phyloP scores from a whole-genome alignment of 2,797 vertebrate genomes.

The Masticophis lateralis region DNA sequence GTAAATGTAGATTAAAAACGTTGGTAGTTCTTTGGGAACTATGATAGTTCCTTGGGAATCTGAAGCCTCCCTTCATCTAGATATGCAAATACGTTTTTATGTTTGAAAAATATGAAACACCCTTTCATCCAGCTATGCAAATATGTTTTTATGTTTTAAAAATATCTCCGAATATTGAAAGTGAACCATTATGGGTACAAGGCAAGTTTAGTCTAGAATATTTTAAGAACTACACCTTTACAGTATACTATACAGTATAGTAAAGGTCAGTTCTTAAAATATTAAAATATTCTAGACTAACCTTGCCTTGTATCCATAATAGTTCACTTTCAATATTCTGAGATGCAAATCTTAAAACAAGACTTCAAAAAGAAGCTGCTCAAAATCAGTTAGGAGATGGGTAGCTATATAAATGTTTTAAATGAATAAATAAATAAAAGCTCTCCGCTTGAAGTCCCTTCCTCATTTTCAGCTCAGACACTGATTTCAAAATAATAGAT shows the following conservation, averaged over 20 bases:
- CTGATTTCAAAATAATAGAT: not conserved
- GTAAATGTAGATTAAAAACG: not conserved
- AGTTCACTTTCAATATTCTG: not conserved
- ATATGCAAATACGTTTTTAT: not conserved
- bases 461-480: not conserved
- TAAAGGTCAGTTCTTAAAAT: not conserved
- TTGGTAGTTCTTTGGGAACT: not conserved
- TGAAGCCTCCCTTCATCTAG: not conserved
- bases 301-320: not conserved
- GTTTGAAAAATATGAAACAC: not conserved
- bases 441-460: not conserved
- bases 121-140: too few relatives aligned
- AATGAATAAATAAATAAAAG: not conserved
- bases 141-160: too few relatives aligned
- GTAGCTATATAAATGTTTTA: not conserved
- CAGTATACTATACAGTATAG: too few relatives aligned
- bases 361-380: not conserved
- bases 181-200: too few relatives aligned
- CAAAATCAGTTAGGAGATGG: not conserved
- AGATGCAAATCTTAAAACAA: not conserved
- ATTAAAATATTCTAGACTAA: not conserved
- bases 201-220: not conserved
- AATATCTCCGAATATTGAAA: not conserved
- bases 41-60: not conserved
- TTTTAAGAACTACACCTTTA: not conserved